Percentiles rank a stretch among this genome's conserved stretches.
Conservation (phyloP, 2,888 invertebrate genomes). For the Pammene aurita region DNA sequence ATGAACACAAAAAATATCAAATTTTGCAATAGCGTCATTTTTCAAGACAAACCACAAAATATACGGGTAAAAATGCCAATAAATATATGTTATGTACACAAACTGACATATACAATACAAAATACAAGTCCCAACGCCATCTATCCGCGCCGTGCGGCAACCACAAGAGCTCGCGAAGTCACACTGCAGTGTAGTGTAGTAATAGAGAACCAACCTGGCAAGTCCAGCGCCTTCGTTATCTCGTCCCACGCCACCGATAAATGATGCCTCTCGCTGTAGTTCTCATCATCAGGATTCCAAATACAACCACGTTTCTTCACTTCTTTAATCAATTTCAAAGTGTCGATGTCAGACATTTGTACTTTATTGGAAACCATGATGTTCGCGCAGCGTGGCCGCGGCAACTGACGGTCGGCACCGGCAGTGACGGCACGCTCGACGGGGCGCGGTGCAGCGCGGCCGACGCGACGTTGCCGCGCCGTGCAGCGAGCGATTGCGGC, state of each 20-base stretch:
- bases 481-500: slow-evolving; percentile 32
- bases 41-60: too few relatives aligned
- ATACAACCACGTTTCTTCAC: slow-evolving; percentile 54
- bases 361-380: slow-evolving; percentile 44
- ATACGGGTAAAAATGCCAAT: too few relatives aligned
- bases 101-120: too few relatives aligned
- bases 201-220: slow-evolving; percentile 53
- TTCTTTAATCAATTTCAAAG: slow-evolving; percentile 51
- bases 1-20: too few relatives aligned
- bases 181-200: too few relatives aligned
- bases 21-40: too few relatives aligned
- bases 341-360: slow-evolving; percentile 41
- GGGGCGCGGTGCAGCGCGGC: slow-evolving; percentile 39
- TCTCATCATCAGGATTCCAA: slow-evolving; percentile 56
- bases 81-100: too few relatives aligned
- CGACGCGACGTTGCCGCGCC: slow-evolving; percentile 52
- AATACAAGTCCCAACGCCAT: slow-evolving; percentile 9
- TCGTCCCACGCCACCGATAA: slow-evolving; percentile 56
- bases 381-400: slow-evolving; percentile 33
- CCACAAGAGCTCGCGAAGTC: not conserved
- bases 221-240: slow-evolving; percentile 50
- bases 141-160: slow-evolving; percentile 7
- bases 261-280: slow-evolving; percentile 54
- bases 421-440: slow-evolving; percentile 47
- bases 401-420: slow-evolving; percentile 30